Evolutionary conservation across 1,140 invertebrate species (phyloP).

Genomic region (Cryptotermes secundus): DNA sequence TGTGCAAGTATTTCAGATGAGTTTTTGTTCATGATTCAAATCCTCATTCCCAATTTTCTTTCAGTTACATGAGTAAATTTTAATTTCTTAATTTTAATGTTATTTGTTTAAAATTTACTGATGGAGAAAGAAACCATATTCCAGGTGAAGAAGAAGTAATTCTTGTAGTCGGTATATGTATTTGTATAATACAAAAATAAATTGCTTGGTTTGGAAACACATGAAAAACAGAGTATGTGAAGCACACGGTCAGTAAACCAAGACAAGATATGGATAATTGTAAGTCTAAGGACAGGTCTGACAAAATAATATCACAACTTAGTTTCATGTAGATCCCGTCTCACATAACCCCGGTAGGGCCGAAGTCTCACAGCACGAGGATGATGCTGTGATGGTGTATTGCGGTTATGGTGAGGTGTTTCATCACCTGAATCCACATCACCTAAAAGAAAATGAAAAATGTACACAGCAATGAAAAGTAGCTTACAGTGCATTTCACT

Average conservation of each 20-base stretch:
- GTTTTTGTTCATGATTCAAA: no score
- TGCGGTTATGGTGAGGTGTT: slow-evolving; percentile 29
- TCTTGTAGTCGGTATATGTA: no score
- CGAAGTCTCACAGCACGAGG: slow-evolving; percentile 24
- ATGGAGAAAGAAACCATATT: no score
- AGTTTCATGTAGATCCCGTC: slow-evolving; percentile 35
- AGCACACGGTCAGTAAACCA: neutral
- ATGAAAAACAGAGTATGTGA: neutral
- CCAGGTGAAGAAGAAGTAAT: no score
- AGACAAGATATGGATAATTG: neutral
- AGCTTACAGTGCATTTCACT: no score
- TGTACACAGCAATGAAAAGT: no score
- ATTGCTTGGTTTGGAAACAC: neutral
- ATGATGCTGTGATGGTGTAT: slow-evolving; percentile 27
- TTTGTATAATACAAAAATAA: neutral
- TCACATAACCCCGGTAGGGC: slow-evolving; percentile 29
- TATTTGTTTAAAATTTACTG: no score
- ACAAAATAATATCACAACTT: slow-evolving; percentile 27
- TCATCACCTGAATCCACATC: slow-evolving; percentile 36
- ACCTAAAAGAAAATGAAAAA: slow-evolving; percentile 17
- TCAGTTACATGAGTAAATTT: no score
- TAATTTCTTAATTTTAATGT: no score
- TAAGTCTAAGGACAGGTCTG: neutral
- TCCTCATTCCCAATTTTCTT: no score
- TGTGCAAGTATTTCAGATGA: no score